A percentile compares a stretch with the other conserved stretches of the same genome.
Conservation (phyloP, 2,888 invertebrate genomes). For the Rhaphigaster nebulosa region DNA sequence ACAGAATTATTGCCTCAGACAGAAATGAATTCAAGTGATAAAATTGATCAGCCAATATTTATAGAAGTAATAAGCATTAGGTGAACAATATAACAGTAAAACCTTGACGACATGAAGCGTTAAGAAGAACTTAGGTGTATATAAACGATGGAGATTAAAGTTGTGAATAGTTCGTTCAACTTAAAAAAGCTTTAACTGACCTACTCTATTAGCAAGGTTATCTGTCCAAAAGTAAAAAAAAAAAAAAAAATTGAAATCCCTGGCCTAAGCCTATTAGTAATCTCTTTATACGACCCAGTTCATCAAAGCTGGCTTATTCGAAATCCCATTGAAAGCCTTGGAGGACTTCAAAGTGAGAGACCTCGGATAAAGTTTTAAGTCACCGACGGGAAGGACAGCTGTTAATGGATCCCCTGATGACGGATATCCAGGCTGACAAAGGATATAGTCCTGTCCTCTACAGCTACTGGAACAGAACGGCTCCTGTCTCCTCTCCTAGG, state of each 20-base stretch:
- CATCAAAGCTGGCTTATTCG: conserved; percentile 26
- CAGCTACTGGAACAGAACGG: neutral
- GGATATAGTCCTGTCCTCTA: conserved; percentile 1
- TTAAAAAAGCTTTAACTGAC: neutral
- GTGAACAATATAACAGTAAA: too few relatives aligned
- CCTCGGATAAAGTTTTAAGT: conserved; percentile 4
- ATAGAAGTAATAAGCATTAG: too few relatives aligned
- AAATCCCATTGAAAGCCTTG: neutral
- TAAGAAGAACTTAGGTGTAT: too few relatives aligned
- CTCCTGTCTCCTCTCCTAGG: neutral
- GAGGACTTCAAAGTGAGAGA: neutral
- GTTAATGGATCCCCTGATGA: conserved; percentile 10
- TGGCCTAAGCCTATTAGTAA: neutral
- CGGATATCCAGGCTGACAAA: conserved; percentile 27
- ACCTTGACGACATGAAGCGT: too few relatives aligned
- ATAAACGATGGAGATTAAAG: too few relatives aligned
- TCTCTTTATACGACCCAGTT: neutral
- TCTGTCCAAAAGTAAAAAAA: neutral
- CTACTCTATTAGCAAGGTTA: neutral
- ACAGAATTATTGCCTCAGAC: too few relatives aligned
- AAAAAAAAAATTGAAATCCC: neutral
- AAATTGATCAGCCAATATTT: too few relatives aligned
- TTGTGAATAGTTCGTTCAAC: too few relatives aligned
- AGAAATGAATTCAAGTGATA: too few relatives aligned
- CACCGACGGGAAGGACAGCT: neutral